A percentile compares a stretch with the other conserved stretches of the same genome.
Evolutionary conservation across 2,113 vertebrate species (phyloP).

Genomic region (Amazona vittata): DNA sequence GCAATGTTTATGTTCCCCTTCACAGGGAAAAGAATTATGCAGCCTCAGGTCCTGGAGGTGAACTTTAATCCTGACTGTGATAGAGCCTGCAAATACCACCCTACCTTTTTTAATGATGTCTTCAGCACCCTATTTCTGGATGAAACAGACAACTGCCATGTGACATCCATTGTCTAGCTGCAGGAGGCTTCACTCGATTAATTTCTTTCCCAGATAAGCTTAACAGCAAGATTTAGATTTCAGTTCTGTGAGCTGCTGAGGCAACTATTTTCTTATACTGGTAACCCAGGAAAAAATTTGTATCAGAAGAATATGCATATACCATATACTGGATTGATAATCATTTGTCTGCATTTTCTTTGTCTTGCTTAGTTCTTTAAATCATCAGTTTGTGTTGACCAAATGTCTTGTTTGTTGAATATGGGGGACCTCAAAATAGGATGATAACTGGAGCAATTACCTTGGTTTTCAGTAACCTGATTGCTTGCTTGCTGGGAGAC

Average conservation of each 20-base stretch:
- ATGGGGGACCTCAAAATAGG: neutral
- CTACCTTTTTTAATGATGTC: conserved; percentile 91
- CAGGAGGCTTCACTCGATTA: neutral
- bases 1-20: neutral
- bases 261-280: neutral
- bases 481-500: neutral
- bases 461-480: neutral
- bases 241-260: conserved; percentile 35
- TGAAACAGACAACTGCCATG: conserved; percentile 76
- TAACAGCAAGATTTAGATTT: neutral
- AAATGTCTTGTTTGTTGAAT: neutral
- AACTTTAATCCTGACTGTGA: conserved; percentile 95
- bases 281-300: neutral
- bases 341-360: neutral
- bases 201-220: neutral
- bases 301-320: neutral
- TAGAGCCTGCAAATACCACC: conserved; percentile 93
- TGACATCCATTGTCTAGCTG: conserved; percentile 79
- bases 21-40: conserved; percentile 85
- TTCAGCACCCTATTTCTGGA: conserved; percentile 93
- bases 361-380: neutral
- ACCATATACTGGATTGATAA: neutral
- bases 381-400: neutral
- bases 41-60: conserved; percentile 93
- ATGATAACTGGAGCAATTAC: neutral